Percentiles rank a stretch among this genome's conserved stretches.
phyloP scores from a whole-genome alignment of 2,113 vertebrate genomes.

The Leucosticte australis region DNA sequence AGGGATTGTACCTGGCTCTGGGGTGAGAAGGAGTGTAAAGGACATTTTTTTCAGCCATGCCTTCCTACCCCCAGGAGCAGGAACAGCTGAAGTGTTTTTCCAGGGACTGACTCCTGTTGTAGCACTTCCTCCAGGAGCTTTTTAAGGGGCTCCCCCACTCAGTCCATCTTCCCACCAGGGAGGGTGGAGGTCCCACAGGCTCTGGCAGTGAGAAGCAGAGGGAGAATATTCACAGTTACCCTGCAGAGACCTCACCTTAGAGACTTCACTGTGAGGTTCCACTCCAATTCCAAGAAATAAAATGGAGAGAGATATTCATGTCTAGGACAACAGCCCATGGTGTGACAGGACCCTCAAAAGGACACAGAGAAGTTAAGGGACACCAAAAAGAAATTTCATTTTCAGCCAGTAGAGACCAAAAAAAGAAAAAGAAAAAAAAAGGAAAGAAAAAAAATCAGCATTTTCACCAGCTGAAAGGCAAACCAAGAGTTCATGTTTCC shows the following conservation, averaged over 20 bases:
- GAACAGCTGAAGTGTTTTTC: background rate
- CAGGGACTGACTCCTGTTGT: background rate
- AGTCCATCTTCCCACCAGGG: background rate
- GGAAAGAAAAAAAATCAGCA: background rate
- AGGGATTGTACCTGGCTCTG: background rate
- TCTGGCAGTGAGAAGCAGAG: accelerated
- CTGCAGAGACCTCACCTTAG: background rate
- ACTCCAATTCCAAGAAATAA: background rate
- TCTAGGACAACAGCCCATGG: background rate
- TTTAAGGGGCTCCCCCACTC: background rate
- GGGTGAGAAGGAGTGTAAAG: background rate
- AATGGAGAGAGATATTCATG: background rate
- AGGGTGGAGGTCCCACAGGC: background rate
- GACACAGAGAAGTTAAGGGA: background rate
- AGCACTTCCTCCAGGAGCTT: background rate
- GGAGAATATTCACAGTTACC: background rate
- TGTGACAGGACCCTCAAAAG: background rate
- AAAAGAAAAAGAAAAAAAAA: background rate
- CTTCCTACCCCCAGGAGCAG: background rate
- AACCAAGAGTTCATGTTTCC: background rate
- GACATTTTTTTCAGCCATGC: background rate
- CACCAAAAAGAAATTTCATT: background rate
- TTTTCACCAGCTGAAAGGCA: background rate
- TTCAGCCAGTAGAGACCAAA: background rate
- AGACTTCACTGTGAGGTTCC: background rate